Evolutionary conservation across 2,888 invertebrate species (phyloP), one percentile per base, ranked within the genome.

Genomic region (Netelia virgata): DNA sequence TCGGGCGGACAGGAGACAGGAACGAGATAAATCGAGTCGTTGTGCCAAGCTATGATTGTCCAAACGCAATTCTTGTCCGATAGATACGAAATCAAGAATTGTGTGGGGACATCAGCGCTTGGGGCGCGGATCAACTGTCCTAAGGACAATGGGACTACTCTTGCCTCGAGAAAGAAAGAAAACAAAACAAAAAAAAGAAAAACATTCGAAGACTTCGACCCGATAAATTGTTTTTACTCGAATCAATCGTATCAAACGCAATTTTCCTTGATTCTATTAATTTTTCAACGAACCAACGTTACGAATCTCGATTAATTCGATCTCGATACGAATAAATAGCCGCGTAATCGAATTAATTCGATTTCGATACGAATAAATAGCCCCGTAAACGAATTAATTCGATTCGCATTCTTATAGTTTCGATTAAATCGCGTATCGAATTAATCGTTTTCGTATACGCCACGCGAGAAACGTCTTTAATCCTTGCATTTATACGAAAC

Each of bases 71-170:
- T 93, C 93, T 93, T 93, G 93, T 93, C 91, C 89, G 75, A 83
- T 87, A 85, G 85, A 90, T 91, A 90, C 84, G 88, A 93, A 91
- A 93, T 92, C 93, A 93, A 93, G 93, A 92, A 93, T 93, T 93
- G 93, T 93, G 93, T 91, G 91, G 93, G 93, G 93, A 93, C 93
- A 93, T 93, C 93, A 93, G 92, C 93, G 93, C 93, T 93, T 93
- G 93, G 89, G 92, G 91, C 91, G 88, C 89, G 88, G 85, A 87
- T 89, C 92, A 87, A 86, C 91, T 79, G 28, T 76, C 73, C 47
- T 23, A 9, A 53, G 63, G 23, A 36, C 61, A 53, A 55, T 50
- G 23, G 36, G 36, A 36, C 36, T 1, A 36, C 36, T 36, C 6
- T 0, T 36, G 36, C 36, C 8, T 36, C 36, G 36, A 36, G 36